Base-by-base conservation (phyloP, 2,888 invertebrate species). In the Drosophila neotestacea region DNA sequence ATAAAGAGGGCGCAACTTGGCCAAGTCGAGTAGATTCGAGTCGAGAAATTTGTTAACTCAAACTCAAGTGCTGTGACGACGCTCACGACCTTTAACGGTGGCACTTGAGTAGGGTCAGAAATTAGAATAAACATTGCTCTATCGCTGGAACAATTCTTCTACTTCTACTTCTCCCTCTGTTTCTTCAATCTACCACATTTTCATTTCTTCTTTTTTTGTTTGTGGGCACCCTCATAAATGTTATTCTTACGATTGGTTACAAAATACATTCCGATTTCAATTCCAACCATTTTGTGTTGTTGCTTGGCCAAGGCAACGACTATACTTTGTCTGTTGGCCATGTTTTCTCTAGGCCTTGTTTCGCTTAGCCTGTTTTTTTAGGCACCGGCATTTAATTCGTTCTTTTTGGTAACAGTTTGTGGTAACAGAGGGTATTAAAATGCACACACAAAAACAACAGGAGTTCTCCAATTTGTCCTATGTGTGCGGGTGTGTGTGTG, bases 211-310 rank as follows among this genome's bases (percentile, higher is more conserved):
- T 2, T 22, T 22, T 22, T 22, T 30, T 47, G n/a, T n/a, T 73
- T 32, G 61, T 34, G 36, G 34, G 38, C 48, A 22, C 28, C 4
- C 10, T 28, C 38, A 28, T 41, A 28, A 38, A 56, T 88, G 85
- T 87, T 87, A 77, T 89, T 89, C 85, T 87, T 87, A 73, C 84
- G 84, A 89, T 87, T 87, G 87, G 87, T 83, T 89, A 87, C 87
- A 89, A 81, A 87, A 81, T 55, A 73, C 70, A 76, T 66, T 70
- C 61, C 63, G 41, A 50, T 60, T 67, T 59, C 67, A 44, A 41
- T 46, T 39, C 68, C 65, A 50, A 80, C 85, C 85, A 88, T 89
- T 85, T 85, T 85, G 79, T 61, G 70, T 71, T 54, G 16, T 47
- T 47, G 47, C 47, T 30, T 48, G 48, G 34, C 48, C 16, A 34